Evolutionary conservation across 2,888 invertebrate species (phyloP), one percentile per base, ranked within the genome.

Genomic region (Sinhomidia bicolor): DNA sequence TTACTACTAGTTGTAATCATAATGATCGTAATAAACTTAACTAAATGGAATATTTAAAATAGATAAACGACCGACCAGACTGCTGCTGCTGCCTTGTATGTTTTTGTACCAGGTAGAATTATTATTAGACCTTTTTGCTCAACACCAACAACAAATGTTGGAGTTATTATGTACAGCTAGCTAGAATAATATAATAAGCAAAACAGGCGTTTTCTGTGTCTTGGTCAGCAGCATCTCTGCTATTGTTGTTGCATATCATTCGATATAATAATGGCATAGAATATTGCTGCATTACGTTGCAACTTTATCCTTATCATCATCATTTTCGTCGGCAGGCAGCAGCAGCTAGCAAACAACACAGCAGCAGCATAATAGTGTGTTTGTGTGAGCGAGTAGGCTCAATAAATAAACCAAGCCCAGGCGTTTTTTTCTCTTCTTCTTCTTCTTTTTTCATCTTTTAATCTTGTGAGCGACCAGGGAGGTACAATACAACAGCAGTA

Each of bases 181-280:
- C n/a, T n/a, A n/a, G n/a, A 36, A 36, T 36, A 36, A 36, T 68
- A 17, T 68, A 26, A 51, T 71, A 36, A 36, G n/a, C 20, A 71
- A 82, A 82, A 78, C 78, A 76, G 62, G 57, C 65, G 65, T 36
- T 85, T 85, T 85, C 85, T 85, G 51, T 85, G 85, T 85, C 85
- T 85, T 85, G 85, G 85, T 78, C n/a, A n/a, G n/a, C 85, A 85
- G 78, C 79, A 54, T 68, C 57, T 65, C 17, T 84, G 29, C 12
- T 32, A 80, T 68, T 83, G 44, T 51, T 51, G 41, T 44, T 76
- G 76, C 62, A 32, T 62, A 62, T 68, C 68, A 68, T 68, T 36
- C 68, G n/a, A 68, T 36, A 26, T 68, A 68, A 68, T 65, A 62
- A 62, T 26, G n/a, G n/a, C n/a, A n/a, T 6, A 20, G 20, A 68